Percentiles rank a stretch among this genome's conserved stretches.
phyloP scores from a whole-genome alignment of 2,888 invertebrate genomes.

The Orthonychiurus folsomi region DNA sequence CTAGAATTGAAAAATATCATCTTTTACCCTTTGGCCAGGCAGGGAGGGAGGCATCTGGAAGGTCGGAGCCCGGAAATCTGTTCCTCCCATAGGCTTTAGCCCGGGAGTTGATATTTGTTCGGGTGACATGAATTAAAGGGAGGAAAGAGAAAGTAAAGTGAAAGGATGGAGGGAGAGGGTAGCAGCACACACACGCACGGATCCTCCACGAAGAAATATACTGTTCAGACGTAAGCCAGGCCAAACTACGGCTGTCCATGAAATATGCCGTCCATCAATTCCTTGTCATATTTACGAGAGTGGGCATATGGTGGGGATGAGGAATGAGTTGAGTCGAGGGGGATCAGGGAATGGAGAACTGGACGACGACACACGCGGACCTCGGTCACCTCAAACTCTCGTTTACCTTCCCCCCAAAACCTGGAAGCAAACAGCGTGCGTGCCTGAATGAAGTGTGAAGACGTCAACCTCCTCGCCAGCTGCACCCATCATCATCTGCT shows the following conservation, averaged over 20 bases:
- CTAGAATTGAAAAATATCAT: background rate
- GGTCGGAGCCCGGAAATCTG: background rate
- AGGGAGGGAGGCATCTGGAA: background rate
- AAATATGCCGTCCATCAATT: background rate
- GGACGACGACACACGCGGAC: background rate
- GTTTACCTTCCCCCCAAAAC: background rate
- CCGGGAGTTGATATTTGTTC: background rate
- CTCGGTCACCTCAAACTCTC: background rate
- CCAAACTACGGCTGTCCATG: constrained; percentile 1
- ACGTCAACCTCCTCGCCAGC: background rate
- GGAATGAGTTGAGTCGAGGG: background rate
- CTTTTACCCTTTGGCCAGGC: background rate
- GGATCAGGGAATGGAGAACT: too few species aligned
- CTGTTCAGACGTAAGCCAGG: too few species aligned
- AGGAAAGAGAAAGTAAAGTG: background rate
- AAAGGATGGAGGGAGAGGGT: background rate
- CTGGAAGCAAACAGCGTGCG: background rate
- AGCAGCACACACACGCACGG: too few species aligned
- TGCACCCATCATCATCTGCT: background rate
- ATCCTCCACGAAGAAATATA: too few species aligned
- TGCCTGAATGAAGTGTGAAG: background rate
- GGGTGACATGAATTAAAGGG: background rate
- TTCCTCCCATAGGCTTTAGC: background rate
- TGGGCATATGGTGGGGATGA: background rate
- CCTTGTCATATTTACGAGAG: background rate